Conservation (phyloP, 2,113 vertebrate species). For the Thermophis baileyi region DNA sequence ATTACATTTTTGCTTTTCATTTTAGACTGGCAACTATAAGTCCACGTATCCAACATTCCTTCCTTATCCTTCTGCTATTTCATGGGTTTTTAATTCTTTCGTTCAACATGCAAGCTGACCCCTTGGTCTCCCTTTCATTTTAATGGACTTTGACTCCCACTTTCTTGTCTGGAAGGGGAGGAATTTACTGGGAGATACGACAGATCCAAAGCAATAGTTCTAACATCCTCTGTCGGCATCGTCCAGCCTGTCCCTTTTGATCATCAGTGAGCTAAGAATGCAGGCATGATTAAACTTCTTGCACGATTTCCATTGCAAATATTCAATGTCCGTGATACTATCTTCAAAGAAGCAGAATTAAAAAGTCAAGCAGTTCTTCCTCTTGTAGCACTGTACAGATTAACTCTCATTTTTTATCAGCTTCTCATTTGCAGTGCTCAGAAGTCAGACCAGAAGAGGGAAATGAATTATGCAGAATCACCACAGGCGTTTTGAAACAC, state of each 20-base stretch:
- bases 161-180: neutral
- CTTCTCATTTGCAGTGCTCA: slow-evolving; percentile 1
- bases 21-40: neutral
- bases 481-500: neutral
- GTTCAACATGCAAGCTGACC: neutral
- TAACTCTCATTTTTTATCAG: neutral
- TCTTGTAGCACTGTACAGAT: neutral
- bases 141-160: neutral
- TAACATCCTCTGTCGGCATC: neutral
- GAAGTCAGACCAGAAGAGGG: neutral
- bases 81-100: neutral
- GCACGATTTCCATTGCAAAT: neutral
- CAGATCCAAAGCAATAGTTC: neutral
- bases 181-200: neutral
- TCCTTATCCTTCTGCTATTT: neutral
- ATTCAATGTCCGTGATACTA: neutral
- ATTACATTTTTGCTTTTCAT: neutral
- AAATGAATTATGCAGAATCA: slow-evolving; percentile 11
- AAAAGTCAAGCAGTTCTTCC: slow-evolving; percentile 3
- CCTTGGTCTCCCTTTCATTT: neutral
- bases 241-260: neutral
- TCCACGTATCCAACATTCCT: neutral
- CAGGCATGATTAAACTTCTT: neutral
- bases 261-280: neutral
- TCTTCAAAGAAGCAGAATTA: slow-evolving; percentile 12